phyloP scores from a whole-genome alignment of 2,888 invertebrate species.

The Flexamia atlantica region DNA sequence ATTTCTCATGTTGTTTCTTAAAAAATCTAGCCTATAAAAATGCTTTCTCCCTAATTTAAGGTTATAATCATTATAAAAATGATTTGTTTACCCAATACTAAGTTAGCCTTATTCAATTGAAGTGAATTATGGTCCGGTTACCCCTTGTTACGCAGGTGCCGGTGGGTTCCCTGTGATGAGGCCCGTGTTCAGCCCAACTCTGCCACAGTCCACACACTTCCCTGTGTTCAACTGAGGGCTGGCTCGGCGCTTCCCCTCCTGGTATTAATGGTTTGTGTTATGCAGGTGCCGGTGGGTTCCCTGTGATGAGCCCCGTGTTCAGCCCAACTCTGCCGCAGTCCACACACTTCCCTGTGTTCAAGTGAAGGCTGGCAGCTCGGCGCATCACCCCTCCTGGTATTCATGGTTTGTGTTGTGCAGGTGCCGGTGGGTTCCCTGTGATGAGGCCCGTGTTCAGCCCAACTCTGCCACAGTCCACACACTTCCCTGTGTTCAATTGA shows the following conservation, averaged over 20 bases:
- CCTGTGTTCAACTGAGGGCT: no score
- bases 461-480: slow-evolving; percentile 21
- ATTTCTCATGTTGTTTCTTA: no score
- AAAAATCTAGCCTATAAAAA: no score
- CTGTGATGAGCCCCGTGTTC: slow-evolving; percentile 22
- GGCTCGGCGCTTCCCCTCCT: no score
- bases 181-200: slow-evolving; percentile 38
- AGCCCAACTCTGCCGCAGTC: slow-evolving; percentile 38
- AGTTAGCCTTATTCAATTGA: no score
- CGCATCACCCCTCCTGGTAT: slow-evolving; percentile 8
- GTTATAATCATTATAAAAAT: no score
- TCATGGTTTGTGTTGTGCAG: slow-evolving; percentile 18
- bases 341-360: slow-evolving; percentile 53
- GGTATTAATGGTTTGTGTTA: slow-evolving; percentile 5
- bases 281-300: slow-evolving; percentile 1
- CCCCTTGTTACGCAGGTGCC: slow-evolving; percentile 2
- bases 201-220: slow-evolving; percentile 10
- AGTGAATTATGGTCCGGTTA: no score
- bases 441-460: slow-evolving; percentile 40
- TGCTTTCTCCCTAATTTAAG: no score
- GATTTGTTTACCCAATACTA: no score
- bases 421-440: slow-evolving; percentile 2
- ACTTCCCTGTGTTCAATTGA: slow-evolving; percentile 59
- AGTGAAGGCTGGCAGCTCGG: slow-evolving; percentile 38
- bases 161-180: slow-evolving; percentile 8